These are phyloP conservation scores for Acestrorhynchus altus DNA, from an alignment of 2,797 vertebrate species.

Conservation along the genomic window DNA sequence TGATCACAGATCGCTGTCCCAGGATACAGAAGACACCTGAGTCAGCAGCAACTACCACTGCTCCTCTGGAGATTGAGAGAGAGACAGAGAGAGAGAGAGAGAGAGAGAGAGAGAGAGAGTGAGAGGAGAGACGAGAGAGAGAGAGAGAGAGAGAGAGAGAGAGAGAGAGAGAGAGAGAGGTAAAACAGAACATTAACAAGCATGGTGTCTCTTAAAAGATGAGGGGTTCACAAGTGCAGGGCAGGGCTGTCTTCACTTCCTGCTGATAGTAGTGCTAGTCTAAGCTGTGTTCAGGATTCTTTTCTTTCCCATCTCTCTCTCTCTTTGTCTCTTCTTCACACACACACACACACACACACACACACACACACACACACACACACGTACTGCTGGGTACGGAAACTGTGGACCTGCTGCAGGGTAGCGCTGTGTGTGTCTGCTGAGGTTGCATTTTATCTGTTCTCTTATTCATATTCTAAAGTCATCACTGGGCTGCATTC, in stretches of 20 bases:
- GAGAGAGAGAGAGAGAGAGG: neutral
- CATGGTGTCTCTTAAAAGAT: neutral
- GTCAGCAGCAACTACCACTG: constrained; percentile 35
- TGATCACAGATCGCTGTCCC: constrained; percentile 15
- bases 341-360: neutral
- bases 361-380: neutral
- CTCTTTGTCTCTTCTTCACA: neutral
- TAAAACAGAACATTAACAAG: neutral
- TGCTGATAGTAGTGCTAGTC: constrained; percentile 19
- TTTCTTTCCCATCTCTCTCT: neutral
- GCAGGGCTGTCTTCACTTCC: neutral
- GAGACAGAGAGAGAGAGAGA: too few species aligned
- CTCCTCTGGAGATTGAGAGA: constrained; percentile 2
- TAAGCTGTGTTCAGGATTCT: neutral
- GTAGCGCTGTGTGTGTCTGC: constrained; percentile 26
- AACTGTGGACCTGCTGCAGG: constrained; percentile 11
- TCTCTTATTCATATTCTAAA: constrained; percentile 45
- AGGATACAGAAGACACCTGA: constrained; percentile 33
- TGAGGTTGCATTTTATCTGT: constrained; percentile 42
- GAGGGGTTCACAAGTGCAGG: constrained; percentile 4
- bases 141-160: neutral
- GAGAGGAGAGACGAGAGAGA: too few species aligned
- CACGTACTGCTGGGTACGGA: neutral
- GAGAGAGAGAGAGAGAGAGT: neutral
- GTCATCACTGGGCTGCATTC: constrained; percentile 25